These are phyloP conservation scores for Nannoperca obscura DNA, from an alignment of 2,797 vertebrate genomes.

Conservation along the genomic window DNA sequence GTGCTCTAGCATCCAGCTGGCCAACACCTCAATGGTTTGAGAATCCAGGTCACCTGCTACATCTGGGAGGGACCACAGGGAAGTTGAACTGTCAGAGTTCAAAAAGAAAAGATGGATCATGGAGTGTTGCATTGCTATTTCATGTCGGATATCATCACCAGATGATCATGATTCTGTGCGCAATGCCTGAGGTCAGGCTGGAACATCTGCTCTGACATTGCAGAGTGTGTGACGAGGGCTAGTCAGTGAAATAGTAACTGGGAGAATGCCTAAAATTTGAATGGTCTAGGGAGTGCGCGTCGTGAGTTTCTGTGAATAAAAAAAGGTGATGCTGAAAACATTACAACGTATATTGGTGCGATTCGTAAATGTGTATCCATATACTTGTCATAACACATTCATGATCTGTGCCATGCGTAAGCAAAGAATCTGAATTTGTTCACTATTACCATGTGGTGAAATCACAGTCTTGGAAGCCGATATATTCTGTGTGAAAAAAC, in stretches of 20 bases:
- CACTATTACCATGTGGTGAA: slow-evolving; percentile 22
- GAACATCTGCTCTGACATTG: slow-evolving; percentile 31
- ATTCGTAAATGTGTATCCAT: slow-evolving; percentile 12
- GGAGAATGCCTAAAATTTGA: neutral
- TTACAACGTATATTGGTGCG: neutral
- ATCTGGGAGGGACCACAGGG: slow-evolving; percentile 75
- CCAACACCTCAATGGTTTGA: slow-evolving; percentile 86
- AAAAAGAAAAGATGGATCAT: slow-evolving; percentile 51
- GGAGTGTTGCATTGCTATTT: slow-evolving; percentile 36
- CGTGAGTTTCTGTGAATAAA: slow-evolving; percentile 6
- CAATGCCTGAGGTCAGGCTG: slow-evolving; percentile 19
- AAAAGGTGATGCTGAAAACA: slow-evolving; percentile 4
- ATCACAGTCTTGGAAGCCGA: neutral
- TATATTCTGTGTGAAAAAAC: slow-evolving; percentile 2
- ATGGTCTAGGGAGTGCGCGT: neutral
- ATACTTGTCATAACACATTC: neutral
- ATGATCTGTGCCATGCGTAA: slow-evolving; percentile 8
- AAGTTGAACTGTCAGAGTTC: slow-evolving; percentile 58
- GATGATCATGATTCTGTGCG: slow-evolving; percentile 14
- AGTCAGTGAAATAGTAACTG: slow-evolving; percentile 13
- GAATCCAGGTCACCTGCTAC: slow-evolving; percentile 87
- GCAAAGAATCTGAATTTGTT: slow-evolving; percentile 18
- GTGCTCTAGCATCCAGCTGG: slow-evolving; percentile 90
- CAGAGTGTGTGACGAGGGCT: neutral
- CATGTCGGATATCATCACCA: slow-evolving; percentile 42